Conservation (phyloP, 1,140 invertebrate genomes). For the Ectropis grisescens region DNA sequence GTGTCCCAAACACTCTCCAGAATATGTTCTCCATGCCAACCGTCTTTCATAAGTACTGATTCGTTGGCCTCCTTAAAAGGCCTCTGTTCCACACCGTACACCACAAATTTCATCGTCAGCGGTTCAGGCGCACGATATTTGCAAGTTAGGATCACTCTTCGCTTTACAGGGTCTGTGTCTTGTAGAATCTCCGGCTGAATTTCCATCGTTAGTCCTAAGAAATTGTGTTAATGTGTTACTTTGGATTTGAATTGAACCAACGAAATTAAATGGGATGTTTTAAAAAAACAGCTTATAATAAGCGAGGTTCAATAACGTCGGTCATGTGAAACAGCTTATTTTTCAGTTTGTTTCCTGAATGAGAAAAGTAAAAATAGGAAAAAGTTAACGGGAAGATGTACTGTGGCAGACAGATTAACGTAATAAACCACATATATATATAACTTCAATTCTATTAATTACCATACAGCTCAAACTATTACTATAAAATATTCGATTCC, state of each 20-base stretch:
- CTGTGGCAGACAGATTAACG: no score
- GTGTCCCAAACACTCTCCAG: conserved; percentile 44
- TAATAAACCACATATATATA: no score
- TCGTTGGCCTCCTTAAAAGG: conserved; percentile 31
- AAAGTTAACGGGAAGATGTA: no score
- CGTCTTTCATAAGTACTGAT: conserved; percentile 30
- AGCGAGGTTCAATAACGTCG: no score
- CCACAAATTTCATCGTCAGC: conserved; percentile 45
- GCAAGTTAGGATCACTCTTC: conserved; percentile 38
- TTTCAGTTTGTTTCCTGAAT: no score
- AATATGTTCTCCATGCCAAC: conserved; percentile 35
- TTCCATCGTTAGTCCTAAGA: conserved; percentile 52
- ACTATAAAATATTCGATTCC: no score
- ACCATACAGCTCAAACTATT: no score
- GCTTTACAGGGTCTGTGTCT: conserved; percentile 12
- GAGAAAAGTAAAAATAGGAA: no score
- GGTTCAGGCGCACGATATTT: conserved; percentile 48
- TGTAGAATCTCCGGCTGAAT: conserved; percentile 40
- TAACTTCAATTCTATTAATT: no score
- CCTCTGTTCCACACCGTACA: conserved; percentile 25
- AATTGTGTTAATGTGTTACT: conserved; percentile 3
- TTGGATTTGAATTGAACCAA: not conserved
- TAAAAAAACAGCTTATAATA: no score
- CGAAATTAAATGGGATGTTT: no score
- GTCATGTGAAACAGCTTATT: no score